phyloP scores from a whole-genome alignment of 53 echinoderm and acorn worm genomes.

The Antedon mediterranea region DNA sequence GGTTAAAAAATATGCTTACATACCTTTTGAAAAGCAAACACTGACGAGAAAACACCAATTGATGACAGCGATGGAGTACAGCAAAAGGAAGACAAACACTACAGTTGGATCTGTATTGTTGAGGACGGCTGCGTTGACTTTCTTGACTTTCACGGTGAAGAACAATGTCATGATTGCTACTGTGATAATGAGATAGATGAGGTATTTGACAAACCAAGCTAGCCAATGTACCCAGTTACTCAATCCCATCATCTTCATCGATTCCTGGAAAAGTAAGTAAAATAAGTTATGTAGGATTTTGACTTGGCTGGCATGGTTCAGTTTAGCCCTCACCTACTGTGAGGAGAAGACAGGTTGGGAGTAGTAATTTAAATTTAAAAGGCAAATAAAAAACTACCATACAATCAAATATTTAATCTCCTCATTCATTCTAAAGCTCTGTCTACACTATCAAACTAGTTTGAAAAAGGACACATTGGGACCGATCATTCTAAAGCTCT shows the following conservation, averaged over 20 bases:
- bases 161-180: slow-evolving; percentile 67
- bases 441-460: too few relatives aligned
- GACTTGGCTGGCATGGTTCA: too few relatives aligned
- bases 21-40: slow-evolving; percentile 82
- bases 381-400: too few relatives aligned
- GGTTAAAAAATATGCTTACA: not conserved
- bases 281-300: too few relatives aligned
- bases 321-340: too few relatives aligned
- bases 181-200: slow-evolving; percentile 57
- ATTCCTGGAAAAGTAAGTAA: slow-evolving; percentile 37
- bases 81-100: slow-evolving; percentile 59
- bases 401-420: too few relatives aligned
- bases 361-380: too few relatives aligned
- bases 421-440: too few relatives aligned
- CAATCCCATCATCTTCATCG: slow-evolving; percentile 99
- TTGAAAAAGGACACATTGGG: too few relatives aligned
- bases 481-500: too few relatives aligned
- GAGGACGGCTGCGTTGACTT: slow-evolving; percentile 53
- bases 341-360: too few relatives aligned
- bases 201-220: slow-evolving; percentile 84
- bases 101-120: slow-evolving; percentile 45
- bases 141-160: slow-evolving; percentile 50
- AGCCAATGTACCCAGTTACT: slow-evolving; percentile 94
- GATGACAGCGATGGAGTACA: slow-evolving; percentile 68
- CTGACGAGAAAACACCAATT: slow-evolving; percentile 73